Base-by-base conservation (phyloP, 2,797 vertebrate species). In the Odontamblyopus rebecca region DNA sequence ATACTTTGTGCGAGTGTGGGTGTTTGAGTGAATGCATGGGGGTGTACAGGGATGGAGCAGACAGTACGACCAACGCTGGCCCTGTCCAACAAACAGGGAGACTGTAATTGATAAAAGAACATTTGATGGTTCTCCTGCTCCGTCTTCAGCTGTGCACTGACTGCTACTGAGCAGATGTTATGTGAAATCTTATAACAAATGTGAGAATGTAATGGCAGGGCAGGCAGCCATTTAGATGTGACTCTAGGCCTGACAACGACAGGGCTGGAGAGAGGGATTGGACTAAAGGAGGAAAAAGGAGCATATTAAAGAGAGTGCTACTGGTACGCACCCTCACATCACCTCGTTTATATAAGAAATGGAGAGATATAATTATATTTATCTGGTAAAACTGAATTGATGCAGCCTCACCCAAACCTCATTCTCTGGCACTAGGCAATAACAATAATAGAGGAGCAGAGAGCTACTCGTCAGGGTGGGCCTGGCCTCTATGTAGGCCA, bases 1-100 rank as follows among this genome's bases (percentile, higher is more conserved):
- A 91, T 91, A 92, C 89, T 92, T 93, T 93, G 91, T 92, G 90
- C 88, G 88, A 88, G 91, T 92, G 91, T 92, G 92, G 89, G 91
- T 92, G 91, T 92, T 90, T 91, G 90, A 90, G 87, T 91, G 89
- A 90, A 91, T 89, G 86, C 89, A 90, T 81, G 89, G 89, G 90
- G 88, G 89, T 88, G 88, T 90, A 86, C 82, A 66, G 86, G 81
- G 83, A 72, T 83, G 88, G 86, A 85, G 85, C 85, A 87, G 90
- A 88, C 85, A 83, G 88, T 81, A 76, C 82, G 82, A 86, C 79
- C 83, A 83, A 83, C 83, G 82, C 84, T 81, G 84, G 83, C 82
- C 86, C 87, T 85, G 86, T 89, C 88, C 87, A 90, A 86, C 81
- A 86, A 88, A 89, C 82, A 82, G 82, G 80, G 78, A 86, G 76